Percentiles rank a stretch among this genome's conserved stretches.
phyloP scores from a whole-genome alignment of 1,140 invertebrate genomes.

The Sitobion miscanthi region DNA sequence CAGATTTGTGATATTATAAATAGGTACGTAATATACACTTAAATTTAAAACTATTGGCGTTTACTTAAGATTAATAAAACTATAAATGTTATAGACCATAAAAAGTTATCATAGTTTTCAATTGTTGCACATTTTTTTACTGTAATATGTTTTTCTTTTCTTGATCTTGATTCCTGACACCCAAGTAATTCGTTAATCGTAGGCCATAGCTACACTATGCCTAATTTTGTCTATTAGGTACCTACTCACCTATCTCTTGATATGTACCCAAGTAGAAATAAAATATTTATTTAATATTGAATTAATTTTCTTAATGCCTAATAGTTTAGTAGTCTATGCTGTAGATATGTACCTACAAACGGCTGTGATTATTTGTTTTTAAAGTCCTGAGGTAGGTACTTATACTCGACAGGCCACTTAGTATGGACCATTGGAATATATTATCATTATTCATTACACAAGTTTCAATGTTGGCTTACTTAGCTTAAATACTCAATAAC shows the following conservation, averaged over 20 bases:
- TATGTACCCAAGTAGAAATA: neutral
- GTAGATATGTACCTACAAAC: too few species aligned
- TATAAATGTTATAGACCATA: too few species aligned
- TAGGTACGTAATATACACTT: neutral
- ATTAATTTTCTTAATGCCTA: neutral
- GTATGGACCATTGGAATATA: neutral
- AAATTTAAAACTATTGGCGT: neutral
- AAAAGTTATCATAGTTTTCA: too few species aligned
- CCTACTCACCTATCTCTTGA: neutral
- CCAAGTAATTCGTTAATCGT: neutral
- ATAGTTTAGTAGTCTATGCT: too few species aligned
- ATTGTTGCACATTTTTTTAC: too few species aligned
- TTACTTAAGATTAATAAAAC: too few species aligned
- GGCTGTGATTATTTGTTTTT: too few species aligned
- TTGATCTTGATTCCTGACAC: too few species aligned
- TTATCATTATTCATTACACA: neutral
- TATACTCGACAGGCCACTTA: too few species aligned
- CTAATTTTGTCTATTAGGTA: neutral
- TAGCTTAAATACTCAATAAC: neutral
- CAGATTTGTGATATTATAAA: neutral
- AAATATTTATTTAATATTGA: neutral
- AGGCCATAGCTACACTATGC: neutral
- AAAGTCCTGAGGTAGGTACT: too few species aligned
- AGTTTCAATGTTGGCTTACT: neutral
- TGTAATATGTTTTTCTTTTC: too few species aligned